A percentile compares a stretch with the other conserved stretches of the same genome.
phyloP scores from a whole-genome alignment of 92 coral and sea anemone species.

The Actinostola sp. region DNA sequence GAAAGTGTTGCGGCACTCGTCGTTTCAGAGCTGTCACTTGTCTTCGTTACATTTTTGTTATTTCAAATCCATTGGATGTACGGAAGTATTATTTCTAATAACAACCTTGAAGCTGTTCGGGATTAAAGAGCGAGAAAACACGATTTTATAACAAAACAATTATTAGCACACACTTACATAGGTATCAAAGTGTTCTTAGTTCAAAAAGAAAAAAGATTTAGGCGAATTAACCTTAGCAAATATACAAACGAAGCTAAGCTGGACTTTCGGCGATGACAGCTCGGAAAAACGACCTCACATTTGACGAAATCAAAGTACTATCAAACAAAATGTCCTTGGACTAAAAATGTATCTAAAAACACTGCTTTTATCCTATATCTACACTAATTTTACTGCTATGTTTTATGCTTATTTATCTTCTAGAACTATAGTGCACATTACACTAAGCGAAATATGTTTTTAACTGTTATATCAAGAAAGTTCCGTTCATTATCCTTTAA shows the following conservation, averaged over 20 bases:
- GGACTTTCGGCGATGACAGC: conserved; percentile 26
- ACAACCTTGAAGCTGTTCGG: conserved; percentile 72
- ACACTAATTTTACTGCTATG: neutral
- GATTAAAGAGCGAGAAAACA: conserved; percentile 88
- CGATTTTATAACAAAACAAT: conserved; percentile 82
- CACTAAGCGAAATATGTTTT: neutral
- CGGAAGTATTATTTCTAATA: conserved; percentile 57
- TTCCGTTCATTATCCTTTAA: neutral
- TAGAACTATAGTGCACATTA: conserved; percentile 6
- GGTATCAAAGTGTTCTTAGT: conserved; percentile 84
- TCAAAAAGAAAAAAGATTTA: conserved; percentile 80
- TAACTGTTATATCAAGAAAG: neutral
- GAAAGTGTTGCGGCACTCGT: neutral
- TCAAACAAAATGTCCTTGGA: neutral
- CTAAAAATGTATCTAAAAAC: neutral
- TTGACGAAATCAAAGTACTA: conserved; percentile 20
- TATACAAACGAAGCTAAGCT: conserved; percentile 39
- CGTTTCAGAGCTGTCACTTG: neutral
- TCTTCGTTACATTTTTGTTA: conserved; percentile 7
- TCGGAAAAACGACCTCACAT: neutral
- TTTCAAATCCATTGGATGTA: neutral
- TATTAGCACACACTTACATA: conserved; percentile 85
- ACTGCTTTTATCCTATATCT: neutral
- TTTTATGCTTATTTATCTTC: neutral
- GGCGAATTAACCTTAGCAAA: conserved; percentile 72